A percentile compares a stretch with the other conserved stretches of the same genome.
These are phyloP conservation scores for Lepus townsendii DNA, from an alignment of 2,797 vertebrate genomes.

Conservation along the genomic window DNA sequence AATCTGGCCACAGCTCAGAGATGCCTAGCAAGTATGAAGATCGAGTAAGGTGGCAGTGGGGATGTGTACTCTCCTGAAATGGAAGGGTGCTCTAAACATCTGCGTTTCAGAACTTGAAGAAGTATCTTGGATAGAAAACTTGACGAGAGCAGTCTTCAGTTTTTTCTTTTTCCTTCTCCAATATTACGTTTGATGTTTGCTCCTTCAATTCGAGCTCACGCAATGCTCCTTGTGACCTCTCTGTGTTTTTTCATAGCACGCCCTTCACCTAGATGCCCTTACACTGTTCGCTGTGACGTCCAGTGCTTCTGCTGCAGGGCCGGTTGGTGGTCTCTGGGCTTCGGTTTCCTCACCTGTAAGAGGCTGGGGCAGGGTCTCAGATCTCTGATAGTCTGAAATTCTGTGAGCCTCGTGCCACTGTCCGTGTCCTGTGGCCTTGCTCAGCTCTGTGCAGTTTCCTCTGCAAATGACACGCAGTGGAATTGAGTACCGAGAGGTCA, in stretches of 20 bases:
- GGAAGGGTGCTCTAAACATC: not conserved
- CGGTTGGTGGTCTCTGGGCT: not conserved
- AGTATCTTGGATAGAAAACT: not conserved
- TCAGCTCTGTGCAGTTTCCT: not conserved
- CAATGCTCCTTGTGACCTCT: not conserved
- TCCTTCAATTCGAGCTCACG: not conserved
- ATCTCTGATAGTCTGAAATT: not conserved
- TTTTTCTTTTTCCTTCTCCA: not conserved
- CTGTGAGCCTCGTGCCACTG: not conserved
- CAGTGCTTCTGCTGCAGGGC: too few species aligned
- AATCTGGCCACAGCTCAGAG: not conserved
- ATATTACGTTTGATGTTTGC: not conserved
- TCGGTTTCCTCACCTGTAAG: conserved; percentile 47
- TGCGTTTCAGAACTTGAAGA: not conserved
- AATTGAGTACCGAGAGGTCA: not conserved
- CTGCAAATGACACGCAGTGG: not conserved
- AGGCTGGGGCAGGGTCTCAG: not conserved
- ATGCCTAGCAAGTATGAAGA: not conserved
- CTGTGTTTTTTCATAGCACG: not conserved
- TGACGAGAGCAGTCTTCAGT: not conserved
- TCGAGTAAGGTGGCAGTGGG: not conserved
- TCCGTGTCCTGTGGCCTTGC: not conserved
- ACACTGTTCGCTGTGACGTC: not conserved
- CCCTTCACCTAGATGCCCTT: conserved; percentile 39
- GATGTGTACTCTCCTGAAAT: not conserved